These are phyloP conservation scores for Calycopis cecrops DNA, from an alignment of 1,140 invertebrate species.

Conservation along the genomic window DNA sequence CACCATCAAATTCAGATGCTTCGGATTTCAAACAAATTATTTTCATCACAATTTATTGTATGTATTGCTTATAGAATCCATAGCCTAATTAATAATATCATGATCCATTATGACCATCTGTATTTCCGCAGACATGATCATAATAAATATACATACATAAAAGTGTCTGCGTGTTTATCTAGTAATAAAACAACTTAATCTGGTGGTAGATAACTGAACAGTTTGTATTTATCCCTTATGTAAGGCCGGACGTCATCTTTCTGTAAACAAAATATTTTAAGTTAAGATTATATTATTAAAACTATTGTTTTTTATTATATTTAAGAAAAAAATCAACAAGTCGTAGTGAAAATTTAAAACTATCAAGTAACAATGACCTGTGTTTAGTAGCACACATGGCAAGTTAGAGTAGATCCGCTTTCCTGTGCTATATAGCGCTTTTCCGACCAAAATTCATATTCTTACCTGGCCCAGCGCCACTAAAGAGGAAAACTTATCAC, in stretches of 20 bases:
- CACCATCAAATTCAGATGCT: too few species aligned
- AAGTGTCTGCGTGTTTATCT: background rate
- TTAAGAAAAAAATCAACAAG: too few species aligned
- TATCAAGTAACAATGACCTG: too few species aligned
- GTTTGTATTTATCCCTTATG: conserved; percentile 91
- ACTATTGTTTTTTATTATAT: too few species aligned
- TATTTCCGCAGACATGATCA: background rate
- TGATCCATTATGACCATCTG: background rate
- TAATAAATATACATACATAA: conserved; percentile 5
- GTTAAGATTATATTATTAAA: background rate
- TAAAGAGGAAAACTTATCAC: too few species aligned
- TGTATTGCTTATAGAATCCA: background rate
- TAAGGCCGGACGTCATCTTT: conserved; percentile 94
- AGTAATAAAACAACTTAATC: conserved; percentile 76
- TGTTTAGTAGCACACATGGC: too few species aligned
- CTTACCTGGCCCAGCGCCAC: too few species aligned
- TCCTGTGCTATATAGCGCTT: too few species aligned
- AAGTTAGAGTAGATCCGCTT: too few species aligned
- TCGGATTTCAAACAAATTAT: too few species aligned
- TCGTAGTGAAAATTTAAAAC: too few species aligned
- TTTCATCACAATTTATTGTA: conserved; percentile 3
- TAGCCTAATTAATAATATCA: background rate
- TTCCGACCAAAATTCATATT: too few species aligned
- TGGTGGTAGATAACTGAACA: conserved; percentile 91
- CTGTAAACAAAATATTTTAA: conserved; percentile 70